A percentile compares a stretch with the other conserved stretches of the same genome.
phyloP scores from a whole-genome alignment of 2,888 invertebrate genomes.

The Rugalucina vietnamica region DNA sequence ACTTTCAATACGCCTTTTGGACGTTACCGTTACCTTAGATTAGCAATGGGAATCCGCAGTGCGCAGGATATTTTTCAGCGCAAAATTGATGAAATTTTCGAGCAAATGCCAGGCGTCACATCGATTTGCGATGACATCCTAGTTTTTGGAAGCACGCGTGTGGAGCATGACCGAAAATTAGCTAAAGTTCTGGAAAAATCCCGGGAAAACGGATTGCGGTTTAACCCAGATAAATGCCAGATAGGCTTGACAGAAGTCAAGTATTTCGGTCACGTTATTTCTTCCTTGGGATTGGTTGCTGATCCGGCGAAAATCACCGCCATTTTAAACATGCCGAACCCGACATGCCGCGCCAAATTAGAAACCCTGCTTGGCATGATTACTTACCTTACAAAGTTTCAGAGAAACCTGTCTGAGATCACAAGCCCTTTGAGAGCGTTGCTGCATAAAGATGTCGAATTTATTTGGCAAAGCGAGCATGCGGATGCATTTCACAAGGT shows the following conservation, averaged over 20 bases:
- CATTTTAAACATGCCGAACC: background rate
- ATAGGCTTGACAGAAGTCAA: conserved; percentile 1
- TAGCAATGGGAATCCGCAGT: conserved; percentile 48
- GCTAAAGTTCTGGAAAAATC: background rate
- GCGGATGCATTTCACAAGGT: conserved; percentile 23
- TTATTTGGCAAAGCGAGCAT: conserved; percentile 20
- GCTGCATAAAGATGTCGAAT: conserved; percentile 26
- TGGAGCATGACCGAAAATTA: conserved; percentile 16
- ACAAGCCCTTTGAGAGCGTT: conserved; percentile 32
- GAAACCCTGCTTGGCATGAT: too few species aligned
- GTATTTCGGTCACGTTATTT: conserved; percentile 22
- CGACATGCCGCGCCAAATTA: conserved; percentile 10
- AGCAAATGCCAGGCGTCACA: conserved; percentile 31
- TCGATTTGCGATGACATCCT: conserved; percentile 22
- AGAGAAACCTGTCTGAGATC: conserved; percentile 39
- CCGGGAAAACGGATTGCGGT: conserved; percentile 9
- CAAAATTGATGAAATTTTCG: conserved; percentile 36
- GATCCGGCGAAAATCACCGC: conserved; percentile 15
- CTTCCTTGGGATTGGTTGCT: background rate
- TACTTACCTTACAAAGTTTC: conserved; percentile 47
- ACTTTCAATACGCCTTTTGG: conserved; percentile 58
- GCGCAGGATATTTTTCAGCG: conserved; percentile 42
- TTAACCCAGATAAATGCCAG: conserved; percentile 15
- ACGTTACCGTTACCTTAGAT: conserved; percentile 51
- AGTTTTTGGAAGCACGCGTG: background rate